Percentiles rank a stretch among this genome's conserved stretches.
phyloP scores from a whole-genome alignment of 2,797 vertebrate genomes.

The Prunella strophiata region DNA sequence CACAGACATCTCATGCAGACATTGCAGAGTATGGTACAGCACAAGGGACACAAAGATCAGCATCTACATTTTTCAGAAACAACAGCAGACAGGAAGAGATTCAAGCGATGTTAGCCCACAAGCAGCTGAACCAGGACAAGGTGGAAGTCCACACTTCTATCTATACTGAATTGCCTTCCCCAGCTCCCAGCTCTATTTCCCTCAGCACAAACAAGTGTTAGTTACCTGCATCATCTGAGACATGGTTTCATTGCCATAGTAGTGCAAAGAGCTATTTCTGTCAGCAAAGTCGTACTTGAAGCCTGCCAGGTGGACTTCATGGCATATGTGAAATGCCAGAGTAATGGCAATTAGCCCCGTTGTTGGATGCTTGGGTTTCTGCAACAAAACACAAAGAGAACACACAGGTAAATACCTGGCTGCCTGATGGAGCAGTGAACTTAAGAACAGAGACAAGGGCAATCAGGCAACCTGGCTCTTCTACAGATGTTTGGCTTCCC shows the following conservation, averaged over 20 bases:
- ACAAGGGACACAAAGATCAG: background rate
- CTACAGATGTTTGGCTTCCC: background rate
- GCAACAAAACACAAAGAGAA: background rate
- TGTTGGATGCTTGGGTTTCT: slow-evolving; percentile 84
- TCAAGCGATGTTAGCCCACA: background rate
- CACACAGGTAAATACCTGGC: background rate
- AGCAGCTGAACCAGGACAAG: background rate
- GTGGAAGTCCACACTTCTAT: background rate
- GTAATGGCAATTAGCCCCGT: slow-evolving; percentile 82
- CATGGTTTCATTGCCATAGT: slow-evolving; percentile 82
- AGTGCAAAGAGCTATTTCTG: slow-evolving; percentile 78
- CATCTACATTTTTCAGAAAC: background rate
- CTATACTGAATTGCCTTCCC: background rate
- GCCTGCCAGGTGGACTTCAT: slow-evolving; percentile 81
- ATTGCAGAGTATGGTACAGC: background rate
- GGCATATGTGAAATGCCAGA: slow-evolving; percentile 79
- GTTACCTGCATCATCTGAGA: slow-evolving; percentile 82
- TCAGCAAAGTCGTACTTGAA: slow-evolving; percentile 80
- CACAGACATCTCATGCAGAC: background rate
- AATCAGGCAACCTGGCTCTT: background rate
- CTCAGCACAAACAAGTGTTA: background rate
- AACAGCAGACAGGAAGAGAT: background rate
- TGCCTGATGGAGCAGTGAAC: background rate
- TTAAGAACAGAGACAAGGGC: background rate
- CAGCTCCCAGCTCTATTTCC: background rate